phyloP scores from a whole-genome alignment of 1,140 invertebrate species.

The Acromyrmex charruanus region DNA sequence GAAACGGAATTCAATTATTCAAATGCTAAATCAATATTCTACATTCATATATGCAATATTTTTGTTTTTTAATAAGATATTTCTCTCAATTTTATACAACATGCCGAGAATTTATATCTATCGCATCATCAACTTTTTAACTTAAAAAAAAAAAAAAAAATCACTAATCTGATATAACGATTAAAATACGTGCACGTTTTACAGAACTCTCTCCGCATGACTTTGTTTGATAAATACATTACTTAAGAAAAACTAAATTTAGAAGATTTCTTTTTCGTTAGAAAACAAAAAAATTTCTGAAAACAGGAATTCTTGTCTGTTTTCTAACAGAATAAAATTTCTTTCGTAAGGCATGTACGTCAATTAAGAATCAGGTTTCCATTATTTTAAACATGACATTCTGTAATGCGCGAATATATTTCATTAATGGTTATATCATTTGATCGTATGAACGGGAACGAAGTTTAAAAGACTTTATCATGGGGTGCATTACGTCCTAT shows the following conservation, averaged over 20 bases:
- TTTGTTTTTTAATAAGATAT: not conserved
- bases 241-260: too few species aligned
- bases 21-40: not conserved
- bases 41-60: not conserved
- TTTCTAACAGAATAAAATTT: not conserved
- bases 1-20: not conserved
- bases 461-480: constrained; percentile 41
- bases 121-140: too few species aligned
- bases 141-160: too few species aligned
- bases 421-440: constrained; percentile 39
- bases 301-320: too few species aligned
- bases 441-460: constrained; percentile 11
- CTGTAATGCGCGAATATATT: constrained; percentile 12
- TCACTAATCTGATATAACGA: too few species aligned
- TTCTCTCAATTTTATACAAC: too few species aligned
- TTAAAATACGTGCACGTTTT: too few species aligned
- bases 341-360: not conserved
- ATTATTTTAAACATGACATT: not conserved
- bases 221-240: too few species aligned
- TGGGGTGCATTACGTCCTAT: constrained; percentile 69
- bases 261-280: too few species aligned
- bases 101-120: too few species aligned
- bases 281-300: too few species aligned
- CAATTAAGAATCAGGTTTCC: not conserved
- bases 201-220: too few species aligned